Evolutionary conservation across 2,888 invertebrate species (phyloP).

Genomic region (Heliconius ethilla): DNA sequence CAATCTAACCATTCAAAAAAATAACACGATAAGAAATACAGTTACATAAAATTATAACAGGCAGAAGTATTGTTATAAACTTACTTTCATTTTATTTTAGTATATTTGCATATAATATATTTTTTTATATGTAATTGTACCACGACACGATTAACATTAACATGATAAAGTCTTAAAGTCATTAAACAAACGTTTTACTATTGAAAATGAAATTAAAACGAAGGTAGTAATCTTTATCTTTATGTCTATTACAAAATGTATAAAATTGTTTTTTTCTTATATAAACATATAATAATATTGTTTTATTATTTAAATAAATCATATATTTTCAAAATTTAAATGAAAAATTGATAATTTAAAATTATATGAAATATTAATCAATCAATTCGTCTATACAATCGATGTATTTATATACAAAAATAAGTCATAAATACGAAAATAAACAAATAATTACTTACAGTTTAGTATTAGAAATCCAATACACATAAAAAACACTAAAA

Average conservation of each 20-base stretch:
- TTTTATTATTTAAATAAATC: not conserved
- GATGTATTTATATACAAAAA: not conserved
- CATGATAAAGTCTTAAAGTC: not conserved
- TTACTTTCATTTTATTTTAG: not conserved
- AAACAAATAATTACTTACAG: not conserved
- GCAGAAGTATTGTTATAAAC: not conserved
- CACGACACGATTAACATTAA: constrained; percentile 5
- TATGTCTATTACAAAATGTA: not conserved
- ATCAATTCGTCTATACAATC: not conserved
- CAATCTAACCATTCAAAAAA: not conserved
- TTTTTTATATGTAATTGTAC: not conserved
- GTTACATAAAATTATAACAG: not conserved
- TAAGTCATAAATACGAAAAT: not conserved
- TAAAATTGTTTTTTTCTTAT: not conserved
- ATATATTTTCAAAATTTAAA: not conserved
- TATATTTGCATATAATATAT: not conserved
- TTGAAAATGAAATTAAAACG: not conserved
- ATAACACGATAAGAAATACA: not conserved
- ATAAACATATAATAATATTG: not conserved
- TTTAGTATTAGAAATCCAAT: constrained; percentile 15
- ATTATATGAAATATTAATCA: not conserved
- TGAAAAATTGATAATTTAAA: not conserved
- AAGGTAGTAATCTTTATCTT: not conserved
- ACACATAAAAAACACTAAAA: constrained; percentile 29
- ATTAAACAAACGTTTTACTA: not conserved